Conservation (phyloP, 2,888 invertebrate genomes). For the Stegana nigrithorax region DNA sequence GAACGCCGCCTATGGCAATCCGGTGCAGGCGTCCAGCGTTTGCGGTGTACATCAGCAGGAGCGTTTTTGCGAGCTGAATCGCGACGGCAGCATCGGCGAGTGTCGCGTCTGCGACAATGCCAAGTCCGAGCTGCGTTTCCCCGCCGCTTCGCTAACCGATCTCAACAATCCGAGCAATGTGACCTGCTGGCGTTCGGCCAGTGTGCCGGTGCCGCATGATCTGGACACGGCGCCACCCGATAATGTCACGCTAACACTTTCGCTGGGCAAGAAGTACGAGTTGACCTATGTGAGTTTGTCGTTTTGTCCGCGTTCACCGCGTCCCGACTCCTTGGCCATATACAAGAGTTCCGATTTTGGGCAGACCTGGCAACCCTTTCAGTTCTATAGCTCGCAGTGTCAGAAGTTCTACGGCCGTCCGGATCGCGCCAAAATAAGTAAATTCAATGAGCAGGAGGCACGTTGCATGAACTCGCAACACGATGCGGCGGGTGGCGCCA, state of each 20-base stretch:
- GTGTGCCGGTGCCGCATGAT: conserved; percentile 77
- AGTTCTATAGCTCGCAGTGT: conserved; percentile 97
- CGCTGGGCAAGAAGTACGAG: conserved; percentile 97
- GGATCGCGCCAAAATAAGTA: conserved; percentile 89
- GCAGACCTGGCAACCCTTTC: conserved; percentile 97
- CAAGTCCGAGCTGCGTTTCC: conserved; percentile 79
- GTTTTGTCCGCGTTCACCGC: conserved; percentile 91
- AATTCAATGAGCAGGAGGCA: conserved; percentile 98
- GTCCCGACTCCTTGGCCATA: conserved; percentile 97
- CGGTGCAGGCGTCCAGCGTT: conserved; percentile 88
- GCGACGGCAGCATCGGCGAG: conserved; percentile 60
- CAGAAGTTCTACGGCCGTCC: conserved; percentile 90
- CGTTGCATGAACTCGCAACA: conserved; percentile 93
- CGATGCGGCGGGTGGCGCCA: conserved; percentile 68
- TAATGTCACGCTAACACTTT: conserved; percentile 93
- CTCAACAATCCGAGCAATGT: conserved; percentile 97
- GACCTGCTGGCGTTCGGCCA: conserved; percentile 97
- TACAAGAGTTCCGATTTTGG: conserved; percentile 98
- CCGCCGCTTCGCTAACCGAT: conserved; percentile 90
- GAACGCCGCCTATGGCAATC: conserved; percentile 95
- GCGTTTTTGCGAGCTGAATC: conserved; percentile 78
- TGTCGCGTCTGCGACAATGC: conserved; percentile 89
- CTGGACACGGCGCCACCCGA: conserved; percentile 83
- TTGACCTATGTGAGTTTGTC: conserved; percentile 97
- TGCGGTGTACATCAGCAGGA: conserved; percentile 87